A percentile compares a stretch with the other conserved stretches of the same genome.
These are phyloP conservation scores for Nemotelus pantherinus DNA, from an alignment of 2,888 invertebrate genomes.

Conservation along the genomic window DNA sequence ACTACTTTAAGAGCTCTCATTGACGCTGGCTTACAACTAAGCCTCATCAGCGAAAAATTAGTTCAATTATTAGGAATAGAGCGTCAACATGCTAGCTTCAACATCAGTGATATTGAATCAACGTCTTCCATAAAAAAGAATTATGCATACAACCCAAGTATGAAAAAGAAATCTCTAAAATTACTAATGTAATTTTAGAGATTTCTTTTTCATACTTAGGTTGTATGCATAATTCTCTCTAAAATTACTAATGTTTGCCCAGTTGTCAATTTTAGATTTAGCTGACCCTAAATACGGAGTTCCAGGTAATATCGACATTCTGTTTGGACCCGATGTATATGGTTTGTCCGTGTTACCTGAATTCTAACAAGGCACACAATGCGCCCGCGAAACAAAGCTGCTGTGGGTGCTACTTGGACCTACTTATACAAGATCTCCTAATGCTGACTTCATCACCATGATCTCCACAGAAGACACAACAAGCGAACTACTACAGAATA, in stretches of 20 bases:
- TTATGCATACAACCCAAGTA: neutral
- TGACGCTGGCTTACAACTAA: neutral
- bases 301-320: neutral
- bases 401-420: neutral
- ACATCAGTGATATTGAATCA: neutral
- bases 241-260: neutral
- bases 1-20: neutral
- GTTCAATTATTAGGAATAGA: neutral
- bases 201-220: neutral
- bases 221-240: neutral
- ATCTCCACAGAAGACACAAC: neutral
- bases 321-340: neutral
- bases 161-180: neutral
- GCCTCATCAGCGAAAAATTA: neutral
- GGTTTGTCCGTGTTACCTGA: neutral
- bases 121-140: neutral
- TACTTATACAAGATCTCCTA: neutral
- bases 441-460: neutral
- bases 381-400: neutral
- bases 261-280: neutral
- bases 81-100: neutral
- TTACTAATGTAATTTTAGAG: neutral
- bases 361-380: neutral
- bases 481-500: no score
- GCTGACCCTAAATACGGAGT: neutral